Evolutionary conservation across 2,797 vertebrate genomes (phyloP).

Genomic region (Clarias laeviceps): DNA sequence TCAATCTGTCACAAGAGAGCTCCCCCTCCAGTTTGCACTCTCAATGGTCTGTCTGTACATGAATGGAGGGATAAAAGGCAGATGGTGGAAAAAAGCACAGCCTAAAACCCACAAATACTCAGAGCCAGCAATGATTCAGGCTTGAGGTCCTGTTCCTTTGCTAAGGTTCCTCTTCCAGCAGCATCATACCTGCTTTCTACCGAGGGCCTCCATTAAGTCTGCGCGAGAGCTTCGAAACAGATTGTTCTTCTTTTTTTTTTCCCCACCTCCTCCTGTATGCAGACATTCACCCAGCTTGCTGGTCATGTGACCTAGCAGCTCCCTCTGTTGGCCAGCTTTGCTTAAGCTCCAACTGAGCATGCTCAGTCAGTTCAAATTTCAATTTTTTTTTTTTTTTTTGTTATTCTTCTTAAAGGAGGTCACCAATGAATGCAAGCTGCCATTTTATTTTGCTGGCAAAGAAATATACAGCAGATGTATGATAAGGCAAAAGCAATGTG

Average conservation of each 20-base stretch:
- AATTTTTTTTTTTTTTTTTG: conserved; percentile 65
- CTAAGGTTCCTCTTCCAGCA: conserved; percentile 65
- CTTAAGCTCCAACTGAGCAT: conserved; percentile 75
- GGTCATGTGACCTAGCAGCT: conserved; percentile 79
- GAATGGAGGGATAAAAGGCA: conserved; percentile 53
- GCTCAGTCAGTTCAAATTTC: conserved; percentile 72
- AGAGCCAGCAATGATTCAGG: conserved; percentile 61
- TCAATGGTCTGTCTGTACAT: conserved; percentile 53
- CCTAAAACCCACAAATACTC: conserved; percentile 60
- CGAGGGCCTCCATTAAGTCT: conserved; percentile 78
- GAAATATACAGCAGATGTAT: conserved; percentile 30
- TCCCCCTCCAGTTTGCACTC: conserved; percentile 48
- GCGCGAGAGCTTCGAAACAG: conserved; percentile 70
- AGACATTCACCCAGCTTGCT: conserved; percentile 71
- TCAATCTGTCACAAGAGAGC: conserved; percentile 39
- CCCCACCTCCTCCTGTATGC: conserved; percentile 74
- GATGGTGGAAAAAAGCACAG: conserved; percentile 42
- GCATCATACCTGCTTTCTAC: conserved; percentile 81
- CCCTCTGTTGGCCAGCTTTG: conserved; percentile 78
- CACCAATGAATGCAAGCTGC: conserved; percentile 51
- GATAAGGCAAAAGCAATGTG: conserved; percentile 18
- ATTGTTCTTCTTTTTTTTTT: conserved; percentile 70
- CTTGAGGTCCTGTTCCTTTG: conserved; percentile 60
- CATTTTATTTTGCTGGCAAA: conserved; percentile 49
- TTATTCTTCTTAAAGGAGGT: conserved; percentile 61